Evolutionary conservation across 2,797 vertebrate genomes (phyloP), one percentile per base, ranked within the genome.

Genomic region (Pelodytes ibericus): DNA sequence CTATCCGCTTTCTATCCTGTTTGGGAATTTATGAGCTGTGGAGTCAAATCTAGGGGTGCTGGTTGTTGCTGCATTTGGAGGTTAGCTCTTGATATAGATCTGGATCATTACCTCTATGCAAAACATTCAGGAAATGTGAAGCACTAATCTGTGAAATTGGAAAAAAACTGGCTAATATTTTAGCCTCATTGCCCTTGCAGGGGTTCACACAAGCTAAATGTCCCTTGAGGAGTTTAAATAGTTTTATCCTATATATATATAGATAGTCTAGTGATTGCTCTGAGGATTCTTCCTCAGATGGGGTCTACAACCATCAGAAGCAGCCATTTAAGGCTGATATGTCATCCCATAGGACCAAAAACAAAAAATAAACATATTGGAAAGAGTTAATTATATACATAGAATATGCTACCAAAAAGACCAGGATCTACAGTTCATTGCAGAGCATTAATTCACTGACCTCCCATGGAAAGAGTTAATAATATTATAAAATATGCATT

Each of bases 21-120:
- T 59, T 82, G 41, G 75, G 84, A 83, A 78, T 85, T 86, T 87
- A 86, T 86, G 86, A 82, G 82, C 49, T 77, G 60, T 71, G 59
- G 47, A 18, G 15, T 53, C 11, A 77, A 51, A 22, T 29, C 20
- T 41, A 7, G 20, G 49, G 61, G 18, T 30, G 3, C 24, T 24
- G 16, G 22, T 20, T 60, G 47, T 47, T 26, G n/a, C 51, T 22
- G 33, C 26, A 65, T 33, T 57, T 41, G 0, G 22, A 77, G 75
- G 75, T 72, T 77, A 66, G 36, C 62, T 71, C 61, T 25, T 72
- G 72, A 66, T 24, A 53, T 41, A 8, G 61, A 53, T 18, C 33
- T 24, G 58, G 69, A n/a, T 69, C 69, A 77, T 77, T 72, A 77
- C 66, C 30, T 39, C 39, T 33, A 65, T 49, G 67, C 74, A 71